These are phyloP conservation scores for Gadopsis marmoratus DNA, from an alignment of 2,797 vertebrate species.

Conservation along the genomic window DNA sequence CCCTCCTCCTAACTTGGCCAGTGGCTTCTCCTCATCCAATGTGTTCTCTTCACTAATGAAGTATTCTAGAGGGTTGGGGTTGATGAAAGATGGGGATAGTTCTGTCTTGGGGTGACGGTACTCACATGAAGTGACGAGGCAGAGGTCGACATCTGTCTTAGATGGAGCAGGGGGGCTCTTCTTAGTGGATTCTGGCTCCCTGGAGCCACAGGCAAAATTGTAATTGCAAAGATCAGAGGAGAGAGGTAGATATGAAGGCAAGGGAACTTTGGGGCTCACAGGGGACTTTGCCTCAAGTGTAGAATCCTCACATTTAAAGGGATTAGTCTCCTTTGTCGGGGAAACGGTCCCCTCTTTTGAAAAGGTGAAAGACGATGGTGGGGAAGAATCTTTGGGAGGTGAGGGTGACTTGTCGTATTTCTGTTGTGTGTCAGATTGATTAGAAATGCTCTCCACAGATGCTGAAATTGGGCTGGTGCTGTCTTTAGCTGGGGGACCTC, in stretches of 20 bases:
- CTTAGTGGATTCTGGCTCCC: conserved; percentile 77
- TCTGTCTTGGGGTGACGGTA: conserved; percentile 97
- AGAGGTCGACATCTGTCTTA: conserved; percentile 93
- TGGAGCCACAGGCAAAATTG: conserved; percentile 77
- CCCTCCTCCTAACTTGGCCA: conserved; percentile 87
- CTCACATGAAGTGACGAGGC: conserved; percentile 94
- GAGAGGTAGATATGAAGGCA: conserved; percentile 71
- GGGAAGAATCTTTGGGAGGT: conserved; percentile 75
- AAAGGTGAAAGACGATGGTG: conserved; percentile 79
- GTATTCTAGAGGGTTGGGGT: conserved; percentile 95
- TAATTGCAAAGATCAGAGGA: conserved; percentile 65
- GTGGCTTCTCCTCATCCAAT: conserved; percentile 87
- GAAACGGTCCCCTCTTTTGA: conserved; percentile 67
- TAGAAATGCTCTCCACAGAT: conserved; percentile 40
- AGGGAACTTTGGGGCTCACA: conserved; percentile 73
- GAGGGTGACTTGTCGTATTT: conserved; percentile 71
- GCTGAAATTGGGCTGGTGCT: conserved; percentile 61
- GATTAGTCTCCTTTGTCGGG: conserved; percentile 71
- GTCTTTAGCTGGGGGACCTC: conserved; percentile 56
- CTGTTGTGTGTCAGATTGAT: conserved; percentile 60
- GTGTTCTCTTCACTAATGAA: conserved; percentile 91
- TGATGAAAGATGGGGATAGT: conserved; percentile 97
- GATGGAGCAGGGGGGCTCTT: conserved; percentile 81
- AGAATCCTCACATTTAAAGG: conserved; percentile 84
- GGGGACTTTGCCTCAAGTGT: conserved; percentile 85